A percentile compares a stretch with the other conserved stretches of the same genome.
These are phyloP conservation scores for Paguma larvata DNA, from an alignment of 2,797 vertebrate species.

Conservation along the genomic window DNA sequence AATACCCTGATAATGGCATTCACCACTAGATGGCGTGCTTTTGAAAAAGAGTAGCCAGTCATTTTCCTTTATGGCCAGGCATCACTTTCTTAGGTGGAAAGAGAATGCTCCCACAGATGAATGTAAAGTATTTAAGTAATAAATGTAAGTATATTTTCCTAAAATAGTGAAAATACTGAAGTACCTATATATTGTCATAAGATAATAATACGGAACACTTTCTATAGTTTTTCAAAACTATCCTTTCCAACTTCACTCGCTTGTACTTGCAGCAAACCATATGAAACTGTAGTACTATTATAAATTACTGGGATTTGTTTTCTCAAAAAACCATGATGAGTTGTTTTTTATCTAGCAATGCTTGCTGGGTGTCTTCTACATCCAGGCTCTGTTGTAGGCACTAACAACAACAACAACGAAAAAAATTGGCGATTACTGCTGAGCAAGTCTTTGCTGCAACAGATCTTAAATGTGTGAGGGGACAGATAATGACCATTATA, in stretches of 20 bases:
- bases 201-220: neutral
- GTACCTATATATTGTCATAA: neutral
- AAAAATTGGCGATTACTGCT: neutral
- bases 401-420: neutral
- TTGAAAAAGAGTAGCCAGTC: neutral
- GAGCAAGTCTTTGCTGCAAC: neutral
- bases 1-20: neutral
- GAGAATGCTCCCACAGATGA: neutral
- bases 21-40: neutral
- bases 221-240: neutral
- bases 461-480: too few species aligned
- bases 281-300: neutral
- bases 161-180: neutral
- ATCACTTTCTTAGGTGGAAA: neutral
- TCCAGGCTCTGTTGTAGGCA: neutral
- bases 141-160: neutral
- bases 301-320: neutral
- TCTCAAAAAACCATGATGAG: neutral
- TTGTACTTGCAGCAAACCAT: neutral
- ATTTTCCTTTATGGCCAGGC: neutral
- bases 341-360: neutral
- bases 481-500: neutral
- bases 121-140: neutral
- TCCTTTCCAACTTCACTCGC: neutral
- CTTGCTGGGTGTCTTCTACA: neutral